Evolutionary conservation across 2,888 invertebrate genomes (phyloP), one percentile per base, ranked within the genome.

Genomic region (Ceriagrion tenellum): DNA sequence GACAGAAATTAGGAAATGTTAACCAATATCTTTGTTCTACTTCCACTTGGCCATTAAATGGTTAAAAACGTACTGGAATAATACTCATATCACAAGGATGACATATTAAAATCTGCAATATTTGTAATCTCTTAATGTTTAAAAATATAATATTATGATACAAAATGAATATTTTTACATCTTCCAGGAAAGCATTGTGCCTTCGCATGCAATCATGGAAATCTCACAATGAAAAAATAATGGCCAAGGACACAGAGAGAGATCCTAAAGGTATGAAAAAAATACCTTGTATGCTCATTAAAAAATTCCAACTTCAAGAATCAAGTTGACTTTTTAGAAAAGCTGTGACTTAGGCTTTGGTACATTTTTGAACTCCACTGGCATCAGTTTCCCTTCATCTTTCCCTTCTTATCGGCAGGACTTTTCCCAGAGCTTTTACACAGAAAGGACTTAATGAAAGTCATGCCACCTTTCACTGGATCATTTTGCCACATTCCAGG

Each of bases 401-500:
- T 93, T 47, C 69, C 69, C n/a, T 93, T 93, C 26, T 74, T 93
- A n/a, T 69, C 93, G 35, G 69, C 35, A 2, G 56, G 40, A 47
- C n/a, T 93, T 26, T 69, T 69, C 40, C 47, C 47, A 40, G 69
- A 47, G 1, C 69, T 26, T 81, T 81, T 81, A 30, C 81, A 30
- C 30, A 81, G 1, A 12, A 35, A 81, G n/a, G 35, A 23, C 23
- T 47, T 47, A 18, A 93, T 12, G 69, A 69, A 55, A 26, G 55
- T 47, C 30, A 93, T 16, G 13, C 69, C 35, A 6, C 18, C 26
- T n/a, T 93, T 93, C 26, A 93, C 47, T 69, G 93, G 93, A 74
- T 93, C 69, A 69, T 93, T 93, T n/a, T 93, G 93, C 47, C 93
- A 69, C 35, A 93, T 23, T 55, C 96, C 96, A 91, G 96, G 96